Base-by-base conservation (phyloP, 2,797 vertebrate genomes). In the Syncerus caffer region DNA sequence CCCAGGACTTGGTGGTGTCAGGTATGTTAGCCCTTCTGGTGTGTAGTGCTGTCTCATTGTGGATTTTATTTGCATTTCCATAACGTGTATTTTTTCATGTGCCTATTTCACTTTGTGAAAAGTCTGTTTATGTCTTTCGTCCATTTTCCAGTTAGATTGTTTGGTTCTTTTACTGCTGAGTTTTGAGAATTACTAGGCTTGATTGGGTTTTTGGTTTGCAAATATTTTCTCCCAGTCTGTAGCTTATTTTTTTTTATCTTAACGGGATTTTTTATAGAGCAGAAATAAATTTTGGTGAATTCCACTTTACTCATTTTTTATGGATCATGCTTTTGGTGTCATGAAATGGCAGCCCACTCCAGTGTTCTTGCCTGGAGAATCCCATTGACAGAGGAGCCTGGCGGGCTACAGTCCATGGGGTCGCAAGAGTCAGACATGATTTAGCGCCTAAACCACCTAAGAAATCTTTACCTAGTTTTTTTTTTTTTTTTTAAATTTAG, bases 141-240 rank as follows among this genome's bases (percentile, higher is more conserved):
- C 25, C 27, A 27, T 67, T 85, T 96, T 71, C 60, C 90, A 17
- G 11, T 78, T 88, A 51, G 38, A 51, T 31, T 83, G 19, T 71
- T 71, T 71, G n/a, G 29, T 78, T 64, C 76, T 51, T 88, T 80
- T 90, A 57, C 55, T 31, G 27, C 53, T 85, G 21, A 74, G 21
- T 42, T 38, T 64, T 79, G 47, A 74, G 57, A 74, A 15, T 67
- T 58, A 50, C 27, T 74, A 55, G 31, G 25, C 76, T 90, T 38
- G 25, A 0, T 94, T 55, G n/a, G 51, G 17, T 47, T 93, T 96
- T 89, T 83, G 85, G 55, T 57, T 96, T 96, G 83, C 50, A 85
- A 2, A 53, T 17, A 27, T 58, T 95, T 85, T 90, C 21, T 51
- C n/a, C 8, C 23, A 38, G n/a, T 78, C 74, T 79, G 5, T 31